Evolutionary conservation across 2,888 invertebrate genomes (phyloP), one percentile per base, ranked within the genome.

Genomic region (Polydrusus tereticollis): DNA sequence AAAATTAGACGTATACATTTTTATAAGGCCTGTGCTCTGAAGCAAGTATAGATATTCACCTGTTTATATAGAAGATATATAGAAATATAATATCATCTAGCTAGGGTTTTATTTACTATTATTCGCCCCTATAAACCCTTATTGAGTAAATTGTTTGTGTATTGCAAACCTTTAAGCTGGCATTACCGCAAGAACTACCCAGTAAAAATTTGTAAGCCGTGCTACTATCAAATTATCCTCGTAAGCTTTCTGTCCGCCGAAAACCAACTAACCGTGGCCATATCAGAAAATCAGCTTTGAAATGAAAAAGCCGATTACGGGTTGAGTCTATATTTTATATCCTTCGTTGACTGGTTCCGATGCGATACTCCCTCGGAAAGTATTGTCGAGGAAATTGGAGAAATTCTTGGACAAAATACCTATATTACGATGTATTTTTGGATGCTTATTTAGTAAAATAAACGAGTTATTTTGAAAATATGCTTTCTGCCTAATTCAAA

Each of bases 201-300:
- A 29, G 38, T 41, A 60, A 68, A 68, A 69, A 63, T 69, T 59
- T 55, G 38, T 62, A 69, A 69, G 58, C 45, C 50, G 45, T 29
- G 41, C n/a, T 59, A 59, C 47, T 70, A 70, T 67, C 55, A 72
- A 72, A 67, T 72, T 67, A 66, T 67, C 62, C 21, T 26, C 16
- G 41, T 63, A 69, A 60, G 69, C 68, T 58, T 68, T 43, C 63
- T 55, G 72, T 68, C 67, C 60, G 38, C 16, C 47, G 60, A 23
- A 68, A 69, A 55, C 66, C 73, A 70, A 70, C 69, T 66, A 73
- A 66, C 66, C 73, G 52, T 70, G 57, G 43, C 66, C 73, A 67
- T 70, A 70, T 70, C 70, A 70, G 62, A 69, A 66, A 73, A 73
- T 73, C 73, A 70, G 73, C 73, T 73, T 73, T 73, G 70, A 62